Conservation (phyloP, 2,888 invertebrate genomes). For the Theodoxus fluviatilis region DNA sequence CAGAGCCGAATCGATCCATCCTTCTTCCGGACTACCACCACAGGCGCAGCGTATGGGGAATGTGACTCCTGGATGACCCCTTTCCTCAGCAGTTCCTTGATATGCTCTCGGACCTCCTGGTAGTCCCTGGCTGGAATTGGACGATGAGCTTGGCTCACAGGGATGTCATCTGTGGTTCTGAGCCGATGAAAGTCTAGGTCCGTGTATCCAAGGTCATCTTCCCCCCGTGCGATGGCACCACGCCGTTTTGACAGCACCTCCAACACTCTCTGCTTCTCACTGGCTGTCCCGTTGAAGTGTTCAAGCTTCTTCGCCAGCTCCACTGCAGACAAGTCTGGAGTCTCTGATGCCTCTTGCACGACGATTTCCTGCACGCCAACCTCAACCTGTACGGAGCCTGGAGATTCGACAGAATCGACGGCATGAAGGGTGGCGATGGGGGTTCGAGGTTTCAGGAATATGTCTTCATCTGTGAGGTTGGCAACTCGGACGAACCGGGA, state of each 20-base stretch:
- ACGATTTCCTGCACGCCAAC: no score
- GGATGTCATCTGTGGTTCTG: background rate
- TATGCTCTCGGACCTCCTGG: background rate
- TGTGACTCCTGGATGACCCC: background rate
- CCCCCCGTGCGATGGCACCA: background rate
- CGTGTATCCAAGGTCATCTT: background rate
- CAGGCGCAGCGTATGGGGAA: conserved; percentile 7
- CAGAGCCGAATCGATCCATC: background rate
- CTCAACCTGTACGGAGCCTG: no score
- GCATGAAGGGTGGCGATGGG: no score
- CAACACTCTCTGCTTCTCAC: no score
- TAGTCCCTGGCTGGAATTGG: background rate
- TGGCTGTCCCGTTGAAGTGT: no score
- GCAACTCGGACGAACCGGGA: no score
- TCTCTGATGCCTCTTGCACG: no score
- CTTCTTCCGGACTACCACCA: conserved; percentile 19
- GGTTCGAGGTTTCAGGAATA: no score
- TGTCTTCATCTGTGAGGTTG: no score
- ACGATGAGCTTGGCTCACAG: background rate
- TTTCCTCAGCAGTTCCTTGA: background rate
- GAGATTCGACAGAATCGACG: no score
- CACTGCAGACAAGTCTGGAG: no score
- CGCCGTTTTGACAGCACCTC: background rate
- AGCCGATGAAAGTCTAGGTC: background rate
- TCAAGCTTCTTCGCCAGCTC: no score